phyloP scores from a whole-genome alignment of 2,888 invertebrate species.

The Cheilosia grossa region DNA sequence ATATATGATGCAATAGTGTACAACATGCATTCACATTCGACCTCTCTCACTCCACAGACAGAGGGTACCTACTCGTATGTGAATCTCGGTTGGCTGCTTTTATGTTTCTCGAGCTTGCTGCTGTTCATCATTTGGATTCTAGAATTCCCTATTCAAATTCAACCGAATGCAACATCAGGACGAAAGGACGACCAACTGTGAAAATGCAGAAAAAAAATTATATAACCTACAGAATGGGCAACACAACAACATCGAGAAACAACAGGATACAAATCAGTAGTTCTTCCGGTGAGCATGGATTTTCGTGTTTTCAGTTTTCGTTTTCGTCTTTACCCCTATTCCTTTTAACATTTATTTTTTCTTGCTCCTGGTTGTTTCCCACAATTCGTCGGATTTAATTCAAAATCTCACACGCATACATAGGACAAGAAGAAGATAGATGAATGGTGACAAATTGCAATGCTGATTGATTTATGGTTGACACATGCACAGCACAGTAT shows the following conservation, averaged over 20 bases:
- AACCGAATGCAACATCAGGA: conserved; percentile 55
- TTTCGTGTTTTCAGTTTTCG: conserved; percentile 32
- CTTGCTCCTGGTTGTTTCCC: conserved; percentile 16
- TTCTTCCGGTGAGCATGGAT: conserved; percentile 51
- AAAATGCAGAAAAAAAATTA: neutral
- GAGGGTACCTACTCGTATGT: conserved; percentile 2
- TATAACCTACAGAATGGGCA: neutral
- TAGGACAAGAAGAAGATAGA: conserved; percentile 32
- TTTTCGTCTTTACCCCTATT: conserved; percentile 6
- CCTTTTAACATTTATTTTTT: conserved; percentile 19
- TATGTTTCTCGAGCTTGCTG: conserved; percentile 7
- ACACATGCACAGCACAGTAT: conserved; percentile 13
- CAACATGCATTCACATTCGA: conserved; percentile 41
- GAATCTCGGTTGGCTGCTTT: conserved; percentile 21
- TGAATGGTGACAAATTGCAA: conserved; percentile 73
- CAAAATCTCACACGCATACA: conserved; percentile 11
- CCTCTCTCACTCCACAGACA: neutral
- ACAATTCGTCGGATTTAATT: conserved; percentile 64
- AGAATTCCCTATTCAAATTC: conserved; percentile 55
- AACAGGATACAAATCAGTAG: conserved; percentile 66
- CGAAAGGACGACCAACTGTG: conserved; percentile 29
- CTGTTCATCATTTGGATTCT: conserved; percentile 41
- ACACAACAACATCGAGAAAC: conserved; percentile 30
- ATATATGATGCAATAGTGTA: neutral
- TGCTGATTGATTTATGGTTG: conserved; percentile 62